phyloP scores from a whole-genome alignment of 2,113 vertebrate species.

The Gorsachius goisagi region DNA sequence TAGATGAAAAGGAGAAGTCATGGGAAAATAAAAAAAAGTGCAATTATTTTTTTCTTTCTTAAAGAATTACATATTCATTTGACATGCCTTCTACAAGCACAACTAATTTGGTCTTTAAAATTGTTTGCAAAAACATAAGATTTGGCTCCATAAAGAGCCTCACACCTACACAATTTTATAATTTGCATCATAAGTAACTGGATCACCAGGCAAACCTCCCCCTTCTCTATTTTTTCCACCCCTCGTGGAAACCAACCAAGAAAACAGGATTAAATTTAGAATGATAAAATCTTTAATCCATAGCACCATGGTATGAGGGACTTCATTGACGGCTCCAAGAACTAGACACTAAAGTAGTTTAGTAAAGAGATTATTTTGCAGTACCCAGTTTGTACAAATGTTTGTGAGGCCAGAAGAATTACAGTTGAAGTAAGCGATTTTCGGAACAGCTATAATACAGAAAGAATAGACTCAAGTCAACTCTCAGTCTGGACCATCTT shows the following conservation, averaged over 20 bases:
- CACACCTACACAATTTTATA: constrained; percentile 17
- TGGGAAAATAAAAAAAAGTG: background rate
- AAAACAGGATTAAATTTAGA: constrained; percentile 60
- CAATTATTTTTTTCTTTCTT: background rate
- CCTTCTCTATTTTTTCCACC: constrained; percentile 34
- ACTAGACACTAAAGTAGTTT: constrained; percentile 21
- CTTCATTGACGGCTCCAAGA: constrained; percentile 15
- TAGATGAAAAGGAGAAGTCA: background rate
- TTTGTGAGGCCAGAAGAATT: background rate
- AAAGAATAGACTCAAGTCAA: background rate
- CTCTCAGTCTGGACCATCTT: background rate
- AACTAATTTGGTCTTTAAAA: background rate
- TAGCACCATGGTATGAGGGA: background rate
- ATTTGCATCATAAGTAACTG: constrained; percentile 6
- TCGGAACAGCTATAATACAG: background rate
- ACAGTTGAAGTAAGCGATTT: background rate
- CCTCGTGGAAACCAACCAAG: constrained; percentile 32
- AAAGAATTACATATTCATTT: background rate
- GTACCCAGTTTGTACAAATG: background rate
- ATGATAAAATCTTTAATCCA: constrained; percentile 55
- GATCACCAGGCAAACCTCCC: constrained; percentile 50
- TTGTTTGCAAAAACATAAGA: background rate
- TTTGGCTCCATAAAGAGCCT: background rate
- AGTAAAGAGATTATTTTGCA: constrained; percentile 56
- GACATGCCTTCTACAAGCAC: background rate